Evolutionary conservation across 2,113 vertebrate species (phyloP).

Genomic region (Cervus canadensis): DNA sequence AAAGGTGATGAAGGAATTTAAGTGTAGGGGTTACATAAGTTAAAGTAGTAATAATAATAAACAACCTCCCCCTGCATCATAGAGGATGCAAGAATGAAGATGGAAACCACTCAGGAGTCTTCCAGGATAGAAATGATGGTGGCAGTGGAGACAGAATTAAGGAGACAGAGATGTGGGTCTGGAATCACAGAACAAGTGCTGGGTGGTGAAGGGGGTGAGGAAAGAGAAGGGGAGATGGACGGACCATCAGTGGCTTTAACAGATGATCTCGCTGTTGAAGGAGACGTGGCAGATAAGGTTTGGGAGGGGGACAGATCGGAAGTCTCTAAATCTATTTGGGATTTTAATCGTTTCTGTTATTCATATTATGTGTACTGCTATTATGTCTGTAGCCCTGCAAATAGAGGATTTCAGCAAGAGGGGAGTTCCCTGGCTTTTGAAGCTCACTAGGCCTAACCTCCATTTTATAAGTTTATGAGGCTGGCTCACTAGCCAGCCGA

Average conservation of each 20-base stretch:
- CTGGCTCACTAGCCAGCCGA: background rate
- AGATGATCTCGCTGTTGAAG: background rate
- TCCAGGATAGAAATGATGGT: background rate
- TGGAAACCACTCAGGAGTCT: background rate
- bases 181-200: background rate
- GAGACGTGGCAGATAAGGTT: background rate
- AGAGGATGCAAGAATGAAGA: background rate
- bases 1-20: background rate
- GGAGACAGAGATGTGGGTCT: background rate
- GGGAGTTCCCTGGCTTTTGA: background rate
- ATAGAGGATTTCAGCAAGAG: background rate
- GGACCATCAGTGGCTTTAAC: background rate
- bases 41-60: background rate
- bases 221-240: background rate
- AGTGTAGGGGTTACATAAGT: background rate
- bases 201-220: background rate
- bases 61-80: background rate
- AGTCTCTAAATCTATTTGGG: background rate
- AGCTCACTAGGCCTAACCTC: accelerated
- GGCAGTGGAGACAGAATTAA: background rate
- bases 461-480: background rate
- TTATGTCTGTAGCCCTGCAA: background rate
- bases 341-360: background rate
- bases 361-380: background rate
- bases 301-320: background rate